Conservation (phyloP, 35 echinoderm and acorn worm species). For the Anneissia japonica region DNA sequence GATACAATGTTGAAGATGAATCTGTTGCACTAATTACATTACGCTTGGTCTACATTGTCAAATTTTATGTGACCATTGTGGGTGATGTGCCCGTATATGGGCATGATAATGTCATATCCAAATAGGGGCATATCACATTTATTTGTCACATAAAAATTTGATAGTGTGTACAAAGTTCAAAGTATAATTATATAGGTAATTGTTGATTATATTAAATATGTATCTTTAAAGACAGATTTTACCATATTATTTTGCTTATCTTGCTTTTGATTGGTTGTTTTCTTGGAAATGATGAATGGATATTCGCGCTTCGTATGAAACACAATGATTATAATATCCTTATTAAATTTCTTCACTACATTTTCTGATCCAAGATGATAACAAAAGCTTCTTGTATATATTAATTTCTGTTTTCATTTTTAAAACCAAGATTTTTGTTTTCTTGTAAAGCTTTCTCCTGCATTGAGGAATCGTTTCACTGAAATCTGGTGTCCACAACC, state of each 20-base stretch:
- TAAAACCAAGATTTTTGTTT: background rate
- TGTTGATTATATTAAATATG: too few species aligned
- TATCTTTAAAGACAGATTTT: too few species aligned
- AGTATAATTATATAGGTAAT: too few species aligned
- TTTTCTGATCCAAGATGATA: background rate
- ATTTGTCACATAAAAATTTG: too few species aligned
- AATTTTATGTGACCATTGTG: background rate
- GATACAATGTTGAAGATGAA: background rate
- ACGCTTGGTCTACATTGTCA: background rate
- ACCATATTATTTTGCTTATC: too few species aligned
- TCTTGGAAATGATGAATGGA: background rate
- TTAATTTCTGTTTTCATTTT: background rate
- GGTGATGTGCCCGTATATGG: too few species aligned
- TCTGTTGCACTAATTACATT: background rate
- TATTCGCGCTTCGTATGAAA: slow-evolving; percentile 1
- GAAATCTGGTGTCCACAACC: slow-evolving; percentile 95
- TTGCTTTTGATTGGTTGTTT: too few species aligned
- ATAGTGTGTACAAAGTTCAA: too few species aligned
- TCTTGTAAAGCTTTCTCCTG: slow-evolving; percentile 74
- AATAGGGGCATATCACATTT: background rate
- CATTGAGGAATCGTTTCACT: slow-evolving; percentile 90
- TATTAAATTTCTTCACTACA: background rate
- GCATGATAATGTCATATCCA: background rate
- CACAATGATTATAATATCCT: background rate
- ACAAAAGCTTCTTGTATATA: too few species aligned